Evolutionary conservation across 2,888 invertebrate species (phyloP).

Genomic region (Heteromurus nitidus): DNA sequence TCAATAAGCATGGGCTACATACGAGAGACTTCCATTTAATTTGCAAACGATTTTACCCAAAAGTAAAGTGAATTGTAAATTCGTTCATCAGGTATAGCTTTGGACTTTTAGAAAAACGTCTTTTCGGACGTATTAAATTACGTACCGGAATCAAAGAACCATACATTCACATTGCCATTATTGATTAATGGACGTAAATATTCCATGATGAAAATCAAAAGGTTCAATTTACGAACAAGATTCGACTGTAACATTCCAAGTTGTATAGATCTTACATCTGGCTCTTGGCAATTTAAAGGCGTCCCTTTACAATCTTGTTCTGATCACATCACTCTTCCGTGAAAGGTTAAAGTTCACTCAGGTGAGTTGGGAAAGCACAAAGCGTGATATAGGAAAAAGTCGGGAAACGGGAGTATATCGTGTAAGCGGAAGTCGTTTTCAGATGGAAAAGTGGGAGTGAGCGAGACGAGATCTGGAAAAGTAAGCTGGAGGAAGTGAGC

Average conservation of each 20-base stretch:
- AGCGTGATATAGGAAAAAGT: background rate
- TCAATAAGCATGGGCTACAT: too few relatives aligned
- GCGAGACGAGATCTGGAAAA: background rate
- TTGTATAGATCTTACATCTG: too few relatives aligned
- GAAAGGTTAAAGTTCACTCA: constrained; percentile 48
- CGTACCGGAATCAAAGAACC: too few relatives aligned
- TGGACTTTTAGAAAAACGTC: too few relatives aligned
- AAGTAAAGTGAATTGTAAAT: too few relatives aligned
- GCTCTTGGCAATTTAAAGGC: background rate
- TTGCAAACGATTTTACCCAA: too few relatives aligned
- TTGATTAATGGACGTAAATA: constrained; percentile 9
- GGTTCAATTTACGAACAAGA: background rate
- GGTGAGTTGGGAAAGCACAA: constrained; percentile 12
- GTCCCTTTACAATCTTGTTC: background rate
- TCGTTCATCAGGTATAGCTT: too few relatives aligned
- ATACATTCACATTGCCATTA: too few relatives aligned
- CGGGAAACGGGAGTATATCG: background rate
- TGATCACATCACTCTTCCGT: background rate
- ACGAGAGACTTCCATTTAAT: too few relatives aligned
- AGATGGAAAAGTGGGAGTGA: background rate
- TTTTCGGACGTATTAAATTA: too few relatives aligned
- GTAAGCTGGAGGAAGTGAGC: background rate
- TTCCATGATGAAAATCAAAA: background rate
- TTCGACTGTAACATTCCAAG: too few relatives aligned
- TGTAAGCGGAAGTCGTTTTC: constrained; percentile 31